Base-by-base conservation (phyloP, 2,797 vertebrate species). In the Neosalanx taihuensis region DNA sequence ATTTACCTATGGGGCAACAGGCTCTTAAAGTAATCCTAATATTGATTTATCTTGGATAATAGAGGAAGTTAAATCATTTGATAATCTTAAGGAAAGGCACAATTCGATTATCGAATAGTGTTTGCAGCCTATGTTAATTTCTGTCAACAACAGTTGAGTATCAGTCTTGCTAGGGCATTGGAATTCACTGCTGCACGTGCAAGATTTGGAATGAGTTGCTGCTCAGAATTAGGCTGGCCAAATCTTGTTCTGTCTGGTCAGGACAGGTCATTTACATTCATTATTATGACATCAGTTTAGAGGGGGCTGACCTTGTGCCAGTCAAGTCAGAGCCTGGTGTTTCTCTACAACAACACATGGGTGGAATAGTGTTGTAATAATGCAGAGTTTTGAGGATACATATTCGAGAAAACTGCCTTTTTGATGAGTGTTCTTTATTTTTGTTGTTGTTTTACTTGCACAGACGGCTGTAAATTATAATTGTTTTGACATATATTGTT, bases 181-280 rank as follows among this genome's bases (percentile, higher is more conserved):
- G 88, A 89, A 88, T 90, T 80, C 76, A 79, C 79, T 85, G 75
- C 84, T 77, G 81, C 73, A 87, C 77, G 71, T 84, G 87, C 81
- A 86, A 88, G 85, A 82, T 88, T 88, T 84, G 75, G 77, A 83
- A 82, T 85, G 82, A 77, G 60, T 64, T 17, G 46, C 69, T 66
- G 69, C 76, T 82, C 90, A 87, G 89, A 87, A 85, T 67, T 78
- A 74, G 79, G 78, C 92, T 89, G 89, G 92, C 79, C 88, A 86
- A 83, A 91, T 87, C 92, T 86, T 72, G 92, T 91, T 93, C 89
- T 65, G 76, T 87, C 90, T 88, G 89, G 92, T 88, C 83, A 59
- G 76, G 69, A 73, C 86, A 75, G 77, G 1, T 66, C 79, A 89
- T 92, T 92, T 91, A 87, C 91, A 90, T 92, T 85, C 77, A 88